These are phyloP conservation scores for Siniperca obscura DNA, from an alignment of 2,797 vertebrate genomes.

Conservation along the genomic window DNA sequence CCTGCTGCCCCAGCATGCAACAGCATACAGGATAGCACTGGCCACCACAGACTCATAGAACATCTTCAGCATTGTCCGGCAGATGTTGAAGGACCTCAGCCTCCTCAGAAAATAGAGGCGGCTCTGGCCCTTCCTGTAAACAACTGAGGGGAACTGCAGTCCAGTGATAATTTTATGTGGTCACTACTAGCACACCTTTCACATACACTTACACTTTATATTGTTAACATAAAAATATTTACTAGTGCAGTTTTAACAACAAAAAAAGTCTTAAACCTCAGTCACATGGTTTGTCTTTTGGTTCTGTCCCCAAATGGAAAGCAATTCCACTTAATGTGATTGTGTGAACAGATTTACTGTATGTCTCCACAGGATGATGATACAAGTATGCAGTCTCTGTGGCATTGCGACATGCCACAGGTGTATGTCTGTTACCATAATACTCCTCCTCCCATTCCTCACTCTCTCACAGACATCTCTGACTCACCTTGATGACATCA, in stretches of 20 bases:
- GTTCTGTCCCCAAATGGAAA: neutral
- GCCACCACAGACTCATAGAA: too few species aligned
- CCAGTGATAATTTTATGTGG: neutral
- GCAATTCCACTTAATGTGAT: neutral
- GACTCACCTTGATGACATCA: slow-evolving; percentile 80
- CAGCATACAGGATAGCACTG: too few species aligned
- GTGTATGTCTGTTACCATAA: slow-evolving; percentile 17
- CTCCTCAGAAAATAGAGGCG: too few species aligned
- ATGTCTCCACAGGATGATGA: slow-evolving; percentile 4
- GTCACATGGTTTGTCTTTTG: neutral
- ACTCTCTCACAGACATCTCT: slow-evolving; percentile 26
- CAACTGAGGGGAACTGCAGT: neutral
- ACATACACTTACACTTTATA: neutral
- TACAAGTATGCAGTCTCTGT: neutral
- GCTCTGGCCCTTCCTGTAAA: too few species aligned
- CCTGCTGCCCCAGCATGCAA: too few species aligned
- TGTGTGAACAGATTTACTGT: neutral
- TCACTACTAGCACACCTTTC: neutral
- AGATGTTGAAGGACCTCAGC: too few species aligned
- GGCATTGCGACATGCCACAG: slow-evolving; percentile 10
- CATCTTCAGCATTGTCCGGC: too few species aligned
- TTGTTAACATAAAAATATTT: neutral
- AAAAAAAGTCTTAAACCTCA: neutral
- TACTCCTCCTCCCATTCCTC: neutral
- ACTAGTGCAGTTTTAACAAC: neutral